Percentiles rank a stretch among this genome's conserved stretches.
Evolutionary conservation across 2,797 vertebrate genomes (phyloP).

Genomic region (Sorex maritimensis): DNA sequence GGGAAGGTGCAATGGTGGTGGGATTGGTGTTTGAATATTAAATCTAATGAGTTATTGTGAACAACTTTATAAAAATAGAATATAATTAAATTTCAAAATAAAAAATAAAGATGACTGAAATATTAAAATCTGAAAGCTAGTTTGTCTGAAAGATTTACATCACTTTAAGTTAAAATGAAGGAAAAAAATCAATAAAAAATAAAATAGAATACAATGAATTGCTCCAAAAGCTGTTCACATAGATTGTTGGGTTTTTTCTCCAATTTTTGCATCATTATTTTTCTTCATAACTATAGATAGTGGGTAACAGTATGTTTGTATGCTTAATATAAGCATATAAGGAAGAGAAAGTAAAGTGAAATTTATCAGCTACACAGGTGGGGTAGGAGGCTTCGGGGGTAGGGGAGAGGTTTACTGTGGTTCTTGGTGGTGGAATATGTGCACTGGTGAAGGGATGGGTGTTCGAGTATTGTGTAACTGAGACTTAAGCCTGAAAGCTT

Average conservation of each 20-base stretch:
- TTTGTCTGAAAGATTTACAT: constrained; percentile 23
- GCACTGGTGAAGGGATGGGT: no score
- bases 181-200: neutral
- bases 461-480: no score
- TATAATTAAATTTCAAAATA: no score
- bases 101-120: neutral
- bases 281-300: neutral
- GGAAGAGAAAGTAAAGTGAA: neutral
- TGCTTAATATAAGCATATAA: neutral
- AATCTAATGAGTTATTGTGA: no score
- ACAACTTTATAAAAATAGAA: no score
- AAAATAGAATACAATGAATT: neutral
- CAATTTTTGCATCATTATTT: neutral
- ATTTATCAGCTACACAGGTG: no score
- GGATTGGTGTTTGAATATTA: no score
- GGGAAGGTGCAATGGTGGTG: no score
- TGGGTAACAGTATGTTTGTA: neutral
- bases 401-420: no score
- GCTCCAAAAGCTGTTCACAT: neutral
- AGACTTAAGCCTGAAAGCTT: no score
- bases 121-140: constrained; percentile 39
- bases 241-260: neutral
- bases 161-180: neutral
- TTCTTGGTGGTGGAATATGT: no score
- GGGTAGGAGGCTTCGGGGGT: no score